These are phyloP conservation scores for Drosophila kohkoa DNA, from an alignment of 1,140 invertebrate species.

Conservation along the genomic window DNA sequence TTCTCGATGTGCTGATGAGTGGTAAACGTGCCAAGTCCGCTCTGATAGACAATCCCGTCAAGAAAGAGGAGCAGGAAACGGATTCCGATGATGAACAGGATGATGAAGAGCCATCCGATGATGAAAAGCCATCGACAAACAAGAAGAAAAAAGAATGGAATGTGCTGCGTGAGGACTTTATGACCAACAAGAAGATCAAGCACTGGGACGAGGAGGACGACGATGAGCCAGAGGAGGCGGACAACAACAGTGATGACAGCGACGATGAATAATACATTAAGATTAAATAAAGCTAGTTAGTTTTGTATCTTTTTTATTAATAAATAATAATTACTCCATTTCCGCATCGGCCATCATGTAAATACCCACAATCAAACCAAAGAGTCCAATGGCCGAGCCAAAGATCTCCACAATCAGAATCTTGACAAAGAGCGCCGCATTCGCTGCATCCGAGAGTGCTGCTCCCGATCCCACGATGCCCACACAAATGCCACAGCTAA, in stretches of 20 bases:
- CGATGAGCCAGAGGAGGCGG: slow-evolving; percentile 21
- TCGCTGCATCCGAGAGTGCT: slow-evolving; percentile 97
- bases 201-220: slow-evolving; percentile 94
- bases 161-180: slow-evolving; percentile 92
- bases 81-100: slow-evolving; percentile 68
- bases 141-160: slow-evolving; percentile 86
- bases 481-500: slow-evolving; percentile 97
- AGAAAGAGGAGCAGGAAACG: slow-evolving; percentile 85
- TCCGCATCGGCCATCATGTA: slow-evolving; percentile 92
- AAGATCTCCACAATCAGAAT: slow-evolving; percentile 99
- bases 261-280: slow-evolving; percentile 55
- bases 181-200: slow-evolving; percentile 94
- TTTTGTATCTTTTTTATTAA: background rate
- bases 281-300: slow-evolving; percentile 44
- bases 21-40: slow-evolving; percentile 87
- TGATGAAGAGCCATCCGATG: slow-evolving; percentile 18
- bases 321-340: slow-evolving; percentile 76
- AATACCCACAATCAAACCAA: slow-evolving; percentile 98
- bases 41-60: slow-evolving; percentile 86
- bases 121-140: slow-evolving; percentile 19
- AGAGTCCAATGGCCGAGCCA: slow-evolving; percentile 98
- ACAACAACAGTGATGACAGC: slow-evolving; percentile 36
- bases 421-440: slow-evolving; percentile 97
- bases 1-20: slow-evolving; percentile 93
- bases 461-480: slow-evolving; percentile 98